Base-by-base conservation (phyloP, 2,888 invertebrate genomes). In the Eristalis tenax region DNA sequence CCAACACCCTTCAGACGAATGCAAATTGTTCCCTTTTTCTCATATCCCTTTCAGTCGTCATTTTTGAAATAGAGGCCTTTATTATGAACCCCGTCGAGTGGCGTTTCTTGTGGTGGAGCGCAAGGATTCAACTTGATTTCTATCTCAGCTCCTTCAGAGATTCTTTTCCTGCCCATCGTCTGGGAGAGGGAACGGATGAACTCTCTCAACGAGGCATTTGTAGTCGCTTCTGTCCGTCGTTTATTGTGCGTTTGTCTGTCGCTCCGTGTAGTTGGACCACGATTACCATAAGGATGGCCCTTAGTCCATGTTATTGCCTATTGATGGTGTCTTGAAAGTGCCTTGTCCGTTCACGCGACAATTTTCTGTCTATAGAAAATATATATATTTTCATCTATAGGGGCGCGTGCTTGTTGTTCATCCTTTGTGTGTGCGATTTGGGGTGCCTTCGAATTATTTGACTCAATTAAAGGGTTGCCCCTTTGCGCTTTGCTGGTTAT, bases 261-360 rank as follows among this genome's bases (percentile, higher is more conserved):
- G 38, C 8, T 66, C 28, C 13, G 15, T 61, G 22, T 63, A 38
- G 56, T 69, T 64, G 50, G 73, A 61, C 70, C 70, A 66, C 74
- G 70, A 78, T 83, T 83, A 79, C 78, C 83, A 79, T 79, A 70
- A 83, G 77, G 83, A 70, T 70, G 83, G 83, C 83, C 83, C 78
- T 86, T 87, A 87, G 87, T 80, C 79, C 80, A 40, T 87, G 83
- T 87, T 87, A 87, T 87, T 87, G 87, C 87, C 79, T 83, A 83
- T 83, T 87, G 83, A 87, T 87, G 83, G 83, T 83, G 87, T 83
- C 83, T 83, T 76, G 64, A 80, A 85, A 76, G 76, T 65, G 79
- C 50, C 18, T 8, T 35, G 22, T 4, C 18, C 69, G 65, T 76
- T 81, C 59, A 23, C 59, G 64, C 40, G 43, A 59, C 71, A 50